Evolutionary conservation across 2,113 vertebrate species (phyloP).

Genomic region (Lynx canadensis): DNA sequence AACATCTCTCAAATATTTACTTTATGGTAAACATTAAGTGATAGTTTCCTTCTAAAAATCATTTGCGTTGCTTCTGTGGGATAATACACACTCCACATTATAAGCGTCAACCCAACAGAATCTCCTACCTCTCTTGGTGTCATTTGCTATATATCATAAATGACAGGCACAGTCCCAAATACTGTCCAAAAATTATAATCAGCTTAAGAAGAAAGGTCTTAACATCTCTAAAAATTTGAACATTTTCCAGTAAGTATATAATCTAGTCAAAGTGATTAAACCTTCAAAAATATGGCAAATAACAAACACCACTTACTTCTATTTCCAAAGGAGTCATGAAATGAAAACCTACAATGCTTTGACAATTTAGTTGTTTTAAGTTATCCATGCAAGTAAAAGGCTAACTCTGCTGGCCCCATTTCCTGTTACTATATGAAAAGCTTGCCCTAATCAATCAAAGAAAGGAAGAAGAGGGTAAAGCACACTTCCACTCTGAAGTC

Average conservation of each 20-base stretch:
- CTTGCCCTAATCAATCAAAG: conserved; percentile 54
- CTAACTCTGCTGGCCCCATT: conserved; percentile 8
- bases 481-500: neutral
- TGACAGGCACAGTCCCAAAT: conserved; percentile 38
- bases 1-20: conserved; percentile 42
- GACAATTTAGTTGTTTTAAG: conserved; percentile 41
- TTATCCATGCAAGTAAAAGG: neutral
- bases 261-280: conserved; percentile 44
- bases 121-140: conserved; percentile 42
- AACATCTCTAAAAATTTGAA: conserved; percentile 58
- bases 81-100: conserved; percentile 5
- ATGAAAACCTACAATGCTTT: conserved; percentile 20
- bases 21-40: neutral
- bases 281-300: conserved; percentile 45
- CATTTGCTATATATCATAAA: conserved; percentile 35
- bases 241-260: conserved; percentile 54
- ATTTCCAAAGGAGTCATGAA: neutral
- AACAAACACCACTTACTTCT: conserved; percentile 24
- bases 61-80: conserved; percentile 37
- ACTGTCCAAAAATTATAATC: conserved; percentile 56
- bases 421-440: neutral
- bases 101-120: conserved; percentile 16
- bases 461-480: neutral
- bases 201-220: conserved; percentile 58
- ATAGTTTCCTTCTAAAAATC: conserved; percentile 40